A percentile compares a stretch with the other conserved stretches of the same genome.
These are phyloP conservation scores for Asteroscopus sphinx DNA, from an alignment of 2,888 invertebrate species.

Conservation along the genomic window DNA sequence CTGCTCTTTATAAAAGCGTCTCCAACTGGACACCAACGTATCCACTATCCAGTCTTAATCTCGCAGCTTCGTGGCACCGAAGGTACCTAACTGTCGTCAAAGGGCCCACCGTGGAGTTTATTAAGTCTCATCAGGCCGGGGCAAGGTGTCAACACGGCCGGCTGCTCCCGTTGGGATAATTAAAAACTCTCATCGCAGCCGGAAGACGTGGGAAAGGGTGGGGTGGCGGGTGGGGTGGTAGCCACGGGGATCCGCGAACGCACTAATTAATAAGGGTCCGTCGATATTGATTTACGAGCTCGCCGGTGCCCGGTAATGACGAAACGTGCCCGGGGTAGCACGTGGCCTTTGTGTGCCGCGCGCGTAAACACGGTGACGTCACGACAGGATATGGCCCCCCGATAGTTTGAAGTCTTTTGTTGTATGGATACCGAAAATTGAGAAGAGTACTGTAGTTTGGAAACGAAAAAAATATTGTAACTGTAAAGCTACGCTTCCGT, in stretches of 20 bases:
- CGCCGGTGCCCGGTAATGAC: slow-evolving; percentile 63
- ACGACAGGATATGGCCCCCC: slow-evolving; percentile 13
- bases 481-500: slow-evolving; percentile 1
- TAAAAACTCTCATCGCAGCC: slow-evolving; percentile 82
- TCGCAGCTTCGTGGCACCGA: slow-evolving; percentile 26
- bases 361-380: slow-evolving; percentile 53
- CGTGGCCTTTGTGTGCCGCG: slow-evolving; percentile 52
- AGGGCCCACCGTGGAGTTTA: slow-evolving; percentile 53
- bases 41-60: slow-evolving; percentile 29
- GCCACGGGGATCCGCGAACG: slow-evolving; percentile 77
- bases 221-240: slow-evolving; percentile 45
- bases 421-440: slow-evolving; percentile 34
- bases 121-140: slow-evolving; percentile 67
- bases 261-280: slow-evolving; percentile 89
- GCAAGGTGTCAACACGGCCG: slow-evolving; percentile 77
- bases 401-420: slow-evolving; percentile 28
- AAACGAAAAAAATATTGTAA: not conserved
- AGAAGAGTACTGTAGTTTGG: slow-evolving; percentile 8
- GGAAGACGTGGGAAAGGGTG: slow-evolving; percentile 58
- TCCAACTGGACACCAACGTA: slow-evolving; percentile 4
- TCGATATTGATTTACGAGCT: slow-evolving; percentile 88
- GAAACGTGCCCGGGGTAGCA: slow-evolving; percentile 56
- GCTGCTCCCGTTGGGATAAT: slow-evolving; percentile 78
- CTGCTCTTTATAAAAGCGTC: no score
- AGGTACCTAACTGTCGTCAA: slow-evolving; percentile 50